phyloP scores from a whole-genome alignment of 1,140 invertebrate species.

The Procambarus clarkii region DNA sequence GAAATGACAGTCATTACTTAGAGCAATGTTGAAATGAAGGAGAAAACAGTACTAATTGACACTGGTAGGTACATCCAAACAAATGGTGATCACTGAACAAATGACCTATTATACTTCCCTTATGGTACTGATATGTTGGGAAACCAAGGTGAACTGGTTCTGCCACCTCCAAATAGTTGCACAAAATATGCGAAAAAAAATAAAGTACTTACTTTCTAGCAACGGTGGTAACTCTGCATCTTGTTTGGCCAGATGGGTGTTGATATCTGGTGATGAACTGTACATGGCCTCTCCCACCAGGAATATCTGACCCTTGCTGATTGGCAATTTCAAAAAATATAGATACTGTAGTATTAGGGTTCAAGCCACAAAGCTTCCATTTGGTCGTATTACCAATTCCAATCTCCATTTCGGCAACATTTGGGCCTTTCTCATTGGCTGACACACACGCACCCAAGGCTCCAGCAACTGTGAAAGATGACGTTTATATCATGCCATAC shows the following conservation, averaged over 20 bases:
- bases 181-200: not conserved
- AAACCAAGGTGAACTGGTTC: too few relatives aligned
- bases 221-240: slow-evolving; percentile 97
- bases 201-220: slow-evolving; percentile 87
- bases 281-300: slow-evolving; percentile 95
- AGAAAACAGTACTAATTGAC: too few relatives aligned
- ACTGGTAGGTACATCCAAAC: too few relatives aligned
- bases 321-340: slow-evolving; percentile 99
- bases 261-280: slow-evolving; percentile 99
- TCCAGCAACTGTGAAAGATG: slow-evolving; percentile 84
- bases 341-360: slow-evolving; percentile 92
- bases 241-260: slow-evolving; percentile 95
- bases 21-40: too few relatives aligned
- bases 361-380: slow-evolving; percentile 98
- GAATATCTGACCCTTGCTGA: slow-evolving; percentile 89
- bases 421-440: slow-evolving; percentile 90
- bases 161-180: not conserved
- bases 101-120: too few relatives aligned
- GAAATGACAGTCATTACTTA: too few relatives aligned
- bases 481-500: slow-evolving; percentile 31
- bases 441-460: slow-evolving; percentile 98
- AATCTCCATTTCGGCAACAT: slow-evolving; percentile 96
- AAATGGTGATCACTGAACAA: too few relatives aligned
- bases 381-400: slow-evolving; percentile 97
- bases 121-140: too few relatives aligned